phyloP scores from a whole-genome alignment of 35 echinoderm and acorn worm genomes.

The Strongylocentrotus purpuratus region DNA sequence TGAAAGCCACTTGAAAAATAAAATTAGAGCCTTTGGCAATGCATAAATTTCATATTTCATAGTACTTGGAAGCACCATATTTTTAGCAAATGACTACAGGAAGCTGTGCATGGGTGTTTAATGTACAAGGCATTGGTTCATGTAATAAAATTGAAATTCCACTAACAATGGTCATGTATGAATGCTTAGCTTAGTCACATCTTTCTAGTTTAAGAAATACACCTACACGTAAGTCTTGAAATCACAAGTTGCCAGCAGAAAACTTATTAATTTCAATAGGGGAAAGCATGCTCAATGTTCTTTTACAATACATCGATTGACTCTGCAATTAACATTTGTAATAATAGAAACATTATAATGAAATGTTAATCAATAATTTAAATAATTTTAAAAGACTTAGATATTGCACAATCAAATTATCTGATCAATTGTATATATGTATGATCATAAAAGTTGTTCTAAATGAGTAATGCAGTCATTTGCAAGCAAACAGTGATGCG shows the following conservation, averaged over 20 bases:
- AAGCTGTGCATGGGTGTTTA: background rate
- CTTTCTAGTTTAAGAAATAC: background rate
- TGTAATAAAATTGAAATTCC: too few relatives aligned
- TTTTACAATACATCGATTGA: too few relatives aligned
- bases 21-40: background rate
- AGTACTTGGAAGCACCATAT: background rate
- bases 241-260: too few relatives aligned
- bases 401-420: background rate
- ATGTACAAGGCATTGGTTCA: too few relatives aligned
- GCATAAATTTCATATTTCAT: background rate
- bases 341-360: too few relatives aligned
- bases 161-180: background rate
- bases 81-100: background rate
- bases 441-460: background rate
- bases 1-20: background rate
- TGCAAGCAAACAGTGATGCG: background rate
- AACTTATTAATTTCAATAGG: too few relatives aligned
- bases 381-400: too few relatives aligned
- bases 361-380: too few relatives aligned
- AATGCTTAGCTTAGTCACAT: background rate
- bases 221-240: too few relatives aligned
- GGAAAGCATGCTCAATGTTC: too few relatives aligned
- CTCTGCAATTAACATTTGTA: too few relatives aligned
- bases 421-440: background rate
- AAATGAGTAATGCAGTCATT: background rate